Evolutionary conservation across 1,140 invertebrate species (phyloP).

Genomic region (Ceratosolen solmsi): DNA sequence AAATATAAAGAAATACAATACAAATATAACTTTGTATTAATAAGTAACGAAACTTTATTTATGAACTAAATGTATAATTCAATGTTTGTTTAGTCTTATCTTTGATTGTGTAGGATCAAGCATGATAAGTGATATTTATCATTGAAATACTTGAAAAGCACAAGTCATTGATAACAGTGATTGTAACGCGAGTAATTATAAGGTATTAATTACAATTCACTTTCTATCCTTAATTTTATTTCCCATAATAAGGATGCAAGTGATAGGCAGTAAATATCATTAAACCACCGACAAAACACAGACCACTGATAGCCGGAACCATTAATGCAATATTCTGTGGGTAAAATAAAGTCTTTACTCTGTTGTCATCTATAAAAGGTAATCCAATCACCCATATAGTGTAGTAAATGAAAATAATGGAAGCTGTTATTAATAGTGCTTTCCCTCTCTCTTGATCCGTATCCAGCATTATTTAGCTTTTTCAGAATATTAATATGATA

Average conservation of each 20-base stretch:
- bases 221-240: slow-evolving; percentile 46
- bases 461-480: slow-evolving; percentile 58
- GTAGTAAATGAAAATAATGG: slow-evolving; percentile 76
- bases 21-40: neutral
- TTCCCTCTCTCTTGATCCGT: slow-evolving; percentile 73
- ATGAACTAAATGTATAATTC: neutral
- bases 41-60: neutral
- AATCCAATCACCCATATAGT: slow-evolving; percentile 80
- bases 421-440: slow-evolving; percentile 74
- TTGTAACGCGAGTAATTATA: neutral
- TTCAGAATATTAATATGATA: neutral
- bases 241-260: slow-evolving; percentile 62
- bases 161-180: neutral
- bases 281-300: slow-evolving; percentile 79
- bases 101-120: neutral
- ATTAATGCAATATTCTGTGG: slow-evolving; percentile 77
- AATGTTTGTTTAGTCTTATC: neutral
- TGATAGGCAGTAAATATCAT: slow-evolving; percentile 79
- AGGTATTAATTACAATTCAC: neutral
- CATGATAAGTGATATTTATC: neutral
- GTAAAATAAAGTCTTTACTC: slow-evolving; percentile 76
- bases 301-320: slow-evolving; percentile 76
- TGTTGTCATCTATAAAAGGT: slow-evolving; percentile 79
- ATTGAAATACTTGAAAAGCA: neutral
- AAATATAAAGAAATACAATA: neutral